Conservation (phyloP, 2,888 invertebrate genomes). For the Sepioteuthis lessoniana region DNA sequence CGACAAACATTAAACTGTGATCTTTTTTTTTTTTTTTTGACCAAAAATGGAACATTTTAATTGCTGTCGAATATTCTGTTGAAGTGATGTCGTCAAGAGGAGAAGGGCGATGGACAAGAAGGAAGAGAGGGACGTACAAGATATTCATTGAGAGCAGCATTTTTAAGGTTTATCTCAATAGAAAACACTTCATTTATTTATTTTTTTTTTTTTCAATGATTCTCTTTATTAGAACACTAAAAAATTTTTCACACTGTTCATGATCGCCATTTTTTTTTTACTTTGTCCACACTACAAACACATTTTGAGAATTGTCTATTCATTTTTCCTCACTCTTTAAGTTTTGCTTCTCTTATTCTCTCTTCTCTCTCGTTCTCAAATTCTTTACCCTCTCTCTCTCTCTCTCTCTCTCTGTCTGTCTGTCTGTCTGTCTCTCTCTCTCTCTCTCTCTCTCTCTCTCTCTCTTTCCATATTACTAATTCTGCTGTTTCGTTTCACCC, state of each 20-base stretch:
- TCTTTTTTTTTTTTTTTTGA: no score
- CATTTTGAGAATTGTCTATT: not conserved
- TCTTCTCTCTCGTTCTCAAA: no score
- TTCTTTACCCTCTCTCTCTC: no score
- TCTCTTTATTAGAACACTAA: not conserved
- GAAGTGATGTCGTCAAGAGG: not conserved
- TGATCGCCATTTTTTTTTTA: not conserved
- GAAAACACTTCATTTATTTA: not conserved
- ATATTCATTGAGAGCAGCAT: not conserved
- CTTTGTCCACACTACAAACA: not conserved
- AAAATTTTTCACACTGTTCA: not conserved
- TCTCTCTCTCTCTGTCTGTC: not conserved
- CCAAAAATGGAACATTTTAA: slow-evolving; percentile 18
- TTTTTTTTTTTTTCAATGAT: not conserved
- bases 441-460: not conserved
- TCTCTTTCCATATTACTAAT: not conserved
- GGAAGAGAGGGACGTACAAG: no score
- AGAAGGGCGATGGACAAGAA: not conserved
- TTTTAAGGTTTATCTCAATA: not conserved
- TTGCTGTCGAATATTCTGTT: not conserved
- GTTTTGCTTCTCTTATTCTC: not conserved
- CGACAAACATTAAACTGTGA: not conserved
- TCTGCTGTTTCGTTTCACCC: not conserved
- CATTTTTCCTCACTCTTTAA: not conserved
- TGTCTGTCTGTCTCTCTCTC: not conserved